Base-by-base conservation (phyloP, 2,797 vertebrate genomes). In the Austrolebias charrua region DNA sequence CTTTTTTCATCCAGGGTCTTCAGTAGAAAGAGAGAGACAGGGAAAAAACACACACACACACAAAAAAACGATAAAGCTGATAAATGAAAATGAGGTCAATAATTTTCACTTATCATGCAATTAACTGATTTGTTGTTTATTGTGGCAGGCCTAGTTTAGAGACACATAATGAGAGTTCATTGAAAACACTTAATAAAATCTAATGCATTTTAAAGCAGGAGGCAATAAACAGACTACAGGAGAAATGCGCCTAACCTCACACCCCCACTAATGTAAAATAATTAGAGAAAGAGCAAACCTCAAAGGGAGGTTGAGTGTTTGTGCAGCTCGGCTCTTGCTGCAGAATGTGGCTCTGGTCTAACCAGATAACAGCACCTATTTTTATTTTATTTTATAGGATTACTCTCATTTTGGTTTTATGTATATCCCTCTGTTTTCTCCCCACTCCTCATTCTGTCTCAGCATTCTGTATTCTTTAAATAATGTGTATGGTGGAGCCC, bases 211-310 rank as follows among this genome's bases (percentile, higher is more conserved):
- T 63, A 80, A 66, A 58, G 47, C n/a, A 72, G 55, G 60, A 63
- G 24, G 56, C 71, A 46, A 56, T 50, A 33, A 69, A 57, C 52
- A 66, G 55, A 29, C 54, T 74, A 64, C 15, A 49, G 61, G 62
- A 66, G 33, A 47, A 57, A 60, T 67, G 50, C 60, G 38, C 49
- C 20, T 40, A 40, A 40, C 38, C 38, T 40, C 38, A 5, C 19
- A 1, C 47, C 55, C 68, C 11, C 38, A 4, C 38, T 12, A 40
- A 40, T 76, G 73, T 68, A 71, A 73, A 75, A 73, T 78, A 80
- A 88, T 85, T 74, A 80, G 57, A 72, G 66, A 69, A 75, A 56
- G 45, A 24, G 33, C 38, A 42, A 67, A 58, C 78, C 78, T 85
- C 71, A 60, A 62, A 67, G 65, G 70, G 50, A 47, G 24, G 46